Evolutionary conservation across 2,888 invertebrate species (phyloP).

Genomic region (Lingula anatina): DNA sequence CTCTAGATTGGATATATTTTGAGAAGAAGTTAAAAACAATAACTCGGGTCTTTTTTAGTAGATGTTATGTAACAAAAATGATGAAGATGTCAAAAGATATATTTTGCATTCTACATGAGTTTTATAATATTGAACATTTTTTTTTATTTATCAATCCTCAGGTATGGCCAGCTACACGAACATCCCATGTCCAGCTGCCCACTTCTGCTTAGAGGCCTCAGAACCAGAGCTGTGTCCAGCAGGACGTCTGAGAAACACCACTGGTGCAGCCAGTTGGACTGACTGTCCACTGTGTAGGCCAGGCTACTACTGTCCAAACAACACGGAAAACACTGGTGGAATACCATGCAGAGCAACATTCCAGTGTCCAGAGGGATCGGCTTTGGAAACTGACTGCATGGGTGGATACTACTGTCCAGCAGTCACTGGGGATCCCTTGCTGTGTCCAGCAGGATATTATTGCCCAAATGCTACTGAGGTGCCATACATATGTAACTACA

Average conservation of each 20-base stretch:
- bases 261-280: constrained; percentile 24
- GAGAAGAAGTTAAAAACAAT: too few relatives aligned
- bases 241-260: constrained; percentile 35
- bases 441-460: constrained; percentile 43
- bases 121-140: too few relatives aligned
- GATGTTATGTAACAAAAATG: too few relatives aligned
- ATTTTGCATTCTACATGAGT: too few relatives aligned
- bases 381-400: constrained; percentile 32
- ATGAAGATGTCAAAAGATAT: too few relatives aligned
- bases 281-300: constrained; percentile 37
- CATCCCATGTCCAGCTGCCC: constrained; percentile 41
- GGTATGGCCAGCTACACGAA: constrained; percentile 34
- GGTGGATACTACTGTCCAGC: constrained; percentile 37
- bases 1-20: too few relatives aligned
- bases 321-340: constrained; percentile 34
- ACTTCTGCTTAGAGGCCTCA: constrained; percentile 35
- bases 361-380: constrained; percentile 37
- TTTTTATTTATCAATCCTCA: constrained; percentile 17
- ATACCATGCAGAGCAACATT: constrained; percentile 36
- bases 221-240: constrained; percentile 44
- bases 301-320: constrained; percentile 41
- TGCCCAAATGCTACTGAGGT: constrained; percentile 37
- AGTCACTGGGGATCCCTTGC: constrained; percentile 32
- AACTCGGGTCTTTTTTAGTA: too few relatives aligned
- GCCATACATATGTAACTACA: constrained; percentile 31